Base-by-base conservation (phyloP, 2,888 invertebrate genomes). In the Syritta pipiens region DNA sequence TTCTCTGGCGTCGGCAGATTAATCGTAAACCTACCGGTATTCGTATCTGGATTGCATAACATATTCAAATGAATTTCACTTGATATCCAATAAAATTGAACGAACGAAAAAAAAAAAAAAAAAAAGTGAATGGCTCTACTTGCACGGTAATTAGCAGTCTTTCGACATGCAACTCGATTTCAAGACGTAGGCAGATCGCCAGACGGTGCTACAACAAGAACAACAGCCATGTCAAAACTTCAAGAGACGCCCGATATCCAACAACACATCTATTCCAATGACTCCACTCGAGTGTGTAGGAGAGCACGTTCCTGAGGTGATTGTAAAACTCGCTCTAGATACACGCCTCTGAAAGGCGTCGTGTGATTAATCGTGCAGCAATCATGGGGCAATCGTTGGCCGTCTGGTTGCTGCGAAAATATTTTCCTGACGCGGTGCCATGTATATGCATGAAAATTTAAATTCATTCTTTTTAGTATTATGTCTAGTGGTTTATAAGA, bases 91-190 rank as follows among this genome's bases (percentile, higher is more conserved):
- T 12, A n/a, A n/a, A n/a, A n/a, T n/a, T n/a, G n/a, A n/a, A 6
- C 14, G 10, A 59, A 22, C 55, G 37, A 42, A 28, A 48, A 30
- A 7, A 35, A 3, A 28, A 48, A 26, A 20, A 9, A 12, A 26
- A 44, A 48, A 71, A 77, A 72, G 77, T 72, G 77, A 77, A 77
- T 72, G 77, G 72, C 63, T 51, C 37, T n/a, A 37, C 14, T 35
- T 22, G 49, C 17, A 22, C 28, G 30, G 65, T 60, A 72, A 77
- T 77, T 72, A 77, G 60, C 49, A 65, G 55, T 30, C 59, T 72
- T 55, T 59, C 53, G 40, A 60, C 65, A 77, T 77, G 37, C 22
- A 40, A 37, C n/a, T 5, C 3, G 71, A n/a, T 65, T 14, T 48
- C 20, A 48, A 26, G 42, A 72, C 59, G 77, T 72, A 65, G 77